These are phyloP conservation scores for Lithobates sylvaticus DNA, from an alignment of 2,797 vertebrate genomes.

Conservation along the genomic window DNA sequence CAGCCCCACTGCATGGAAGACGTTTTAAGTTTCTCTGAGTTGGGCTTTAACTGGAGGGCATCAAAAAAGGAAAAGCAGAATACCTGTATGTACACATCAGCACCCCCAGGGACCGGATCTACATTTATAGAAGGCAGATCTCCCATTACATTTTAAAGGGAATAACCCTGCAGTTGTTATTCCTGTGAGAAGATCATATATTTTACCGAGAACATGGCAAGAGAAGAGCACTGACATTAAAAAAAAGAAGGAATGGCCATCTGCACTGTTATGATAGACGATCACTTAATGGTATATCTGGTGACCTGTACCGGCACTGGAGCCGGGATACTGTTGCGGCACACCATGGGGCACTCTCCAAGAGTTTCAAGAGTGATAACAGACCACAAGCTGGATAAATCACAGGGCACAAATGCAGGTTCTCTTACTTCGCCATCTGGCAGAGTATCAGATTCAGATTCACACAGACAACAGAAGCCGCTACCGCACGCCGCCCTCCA, in stretches of 20 bases:
- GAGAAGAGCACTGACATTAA: too few relatives aligned
- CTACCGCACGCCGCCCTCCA: conserved; percentile 64
- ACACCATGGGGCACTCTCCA: conserved; percentile 53
- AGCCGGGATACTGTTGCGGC: conserved; percentile 37
- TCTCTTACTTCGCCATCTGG: conserved; percentile 68
- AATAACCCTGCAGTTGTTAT: too few relatives aligned
- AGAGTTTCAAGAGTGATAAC: conserved; percentile 67
- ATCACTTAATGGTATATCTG: neutral
- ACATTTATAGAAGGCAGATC: too few relatives aligned
- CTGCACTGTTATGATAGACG: neutral
- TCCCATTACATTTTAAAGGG: too few relatives aligned
- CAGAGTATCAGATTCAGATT: conserved; percentile 71
- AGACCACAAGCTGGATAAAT: conserved; percentile 68
- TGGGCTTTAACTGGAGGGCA: too few relatives aligned
- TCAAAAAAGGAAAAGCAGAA: too few relatives aligned
- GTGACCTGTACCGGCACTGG: neutral
- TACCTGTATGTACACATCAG: too few relatives aligned
- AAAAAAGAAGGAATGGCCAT: neutral
- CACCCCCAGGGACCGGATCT: too few relatives aligned
- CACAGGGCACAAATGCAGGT: conserved; percentile 67
- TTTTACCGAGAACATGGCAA: too few relatives aligned
- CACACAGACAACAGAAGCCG: conserved; percentile 67
- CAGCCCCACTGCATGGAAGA: too few relatives aligned
- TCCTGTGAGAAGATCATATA: too few relatives aligned
- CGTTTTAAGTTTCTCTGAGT: too few relatives aligned